A percentile compares a stretch with the other conserved stretches of the same genome.
Conservation (phyloP, 1,140 invertebrate genomes). For the Sinonovacula constricta region DNA sequence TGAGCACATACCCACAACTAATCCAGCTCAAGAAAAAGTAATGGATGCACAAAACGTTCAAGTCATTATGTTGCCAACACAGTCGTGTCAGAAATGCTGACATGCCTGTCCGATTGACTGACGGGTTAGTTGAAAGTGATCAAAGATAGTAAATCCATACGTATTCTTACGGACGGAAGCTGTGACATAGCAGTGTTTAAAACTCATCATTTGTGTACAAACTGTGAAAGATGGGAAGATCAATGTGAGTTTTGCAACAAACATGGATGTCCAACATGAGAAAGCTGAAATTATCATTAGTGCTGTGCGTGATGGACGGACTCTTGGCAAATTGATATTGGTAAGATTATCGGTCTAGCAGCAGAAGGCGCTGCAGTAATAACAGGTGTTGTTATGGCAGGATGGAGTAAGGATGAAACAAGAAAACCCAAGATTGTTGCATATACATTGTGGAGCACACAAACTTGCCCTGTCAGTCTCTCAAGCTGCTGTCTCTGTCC, state of each 20-base stretch:
- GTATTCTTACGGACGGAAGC: constrained; percentile 2
- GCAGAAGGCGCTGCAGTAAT: not conserved
- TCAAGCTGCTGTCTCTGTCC: not conserved
- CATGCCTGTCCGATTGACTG: too few relatives aligned
- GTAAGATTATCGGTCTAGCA: not conserved
- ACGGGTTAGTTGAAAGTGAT: too few relatives aligned
- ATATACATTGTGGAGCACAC: not conserved
- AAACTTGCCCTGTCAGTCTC: not conserved
- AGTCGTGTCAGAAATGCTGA: too few relatives aligned
- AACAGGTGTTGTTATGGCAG: not conserved
- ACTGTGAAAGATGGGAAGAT: not conserved
- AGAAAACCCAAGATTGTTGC: not conserved
- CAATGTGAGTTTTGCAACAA: constrained; percentile 10
- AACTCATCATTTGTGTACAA: constrained; percentile 19
- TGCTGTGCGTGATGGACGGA: not conserved
- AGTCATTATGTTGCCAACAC: too few relatives aligned
- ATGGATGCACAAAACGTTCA: too few relatives aligned
- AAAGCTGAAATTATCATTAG: not conserved
- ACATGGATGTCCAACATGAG: not conserved
- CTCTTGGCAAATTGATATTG: not conserved
- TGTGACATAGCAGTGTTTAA: constrained; percentile 22
- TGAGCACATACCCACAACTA: too few relatives aligned
- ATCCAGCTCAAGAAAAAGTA: too few relatives aligned
- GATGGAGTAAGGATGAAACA: not conserved
- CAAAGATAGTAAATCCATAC: constrained; percentile 5